Percentiles rank a stretch among this genome's conserved stretches.
Evolutionary conservation across 2,113 vertebrate genomes (phyloP).

Genomic region (Laterallus jamaicensis): DNA sequence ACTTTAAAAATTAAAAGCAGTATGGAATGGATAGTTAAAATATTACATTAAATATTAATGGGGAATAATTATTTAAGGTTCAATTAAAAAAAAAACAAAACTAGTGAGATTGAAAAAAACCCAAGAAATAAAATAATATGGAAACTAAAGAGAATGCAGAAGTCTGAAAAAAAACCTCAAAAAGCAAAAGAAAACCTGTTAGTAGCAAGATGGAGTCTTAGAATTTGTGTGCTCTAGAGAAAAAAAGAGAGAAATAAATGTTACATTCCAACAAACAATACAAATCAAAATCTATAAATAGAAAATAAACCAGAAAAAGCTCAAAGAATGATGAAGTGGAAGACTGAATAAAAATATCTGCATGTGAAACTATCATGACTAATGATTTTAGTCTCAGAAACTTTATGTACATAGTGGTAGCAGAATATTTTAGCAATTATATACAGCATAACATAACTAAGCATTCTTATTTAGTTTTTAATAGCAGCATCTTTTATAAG

Average conservation of each 20-base stretch:
- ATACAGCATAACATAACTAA: not conserved
- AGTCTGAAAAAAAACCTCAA: conserved; percentile 51
- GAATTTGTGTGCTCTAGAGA: conserved; percentile 82
- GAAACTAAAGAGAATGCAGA: conserved; percentile 52
- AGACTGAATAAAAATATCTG: conserved; percentile 1
- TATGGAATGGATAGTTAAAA: not conserved
- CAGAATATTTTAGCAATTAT: not conserved
- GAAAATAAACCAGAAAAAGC: conserved; percentile 31
- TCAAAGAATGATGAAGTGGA: conserved; percentile 28
- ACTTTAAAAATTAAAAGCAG: not conserved
- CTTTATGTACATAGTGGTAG: not conserved
- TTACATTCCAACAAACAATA: conserved; percentile 80
- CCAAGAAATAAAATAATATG: conserved; percentile 37
- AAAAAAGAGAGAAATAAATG: conserved; percentile 70
- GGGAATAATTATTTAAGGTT: not conserved
- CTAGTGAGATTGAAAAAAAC: not conserved
- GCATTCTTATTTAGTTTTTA: not conserved
- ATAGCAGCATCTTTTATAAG: not conserved
- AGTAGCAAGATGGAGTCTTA: conserved; percentile 87
- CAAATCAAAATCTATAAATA: conserved; percentile 59
- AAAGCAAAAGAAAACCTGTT: conserved; percentile 84
- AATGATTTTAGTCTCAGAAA: not conserved
- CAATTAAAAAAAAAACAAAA: not conserved
- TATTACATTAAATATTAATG: not conserved
- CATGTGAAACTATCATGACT: not conserved